Conservation (phyloP, 2,888 invertebrate genomes). For the Agrotis segetum region DNA sequence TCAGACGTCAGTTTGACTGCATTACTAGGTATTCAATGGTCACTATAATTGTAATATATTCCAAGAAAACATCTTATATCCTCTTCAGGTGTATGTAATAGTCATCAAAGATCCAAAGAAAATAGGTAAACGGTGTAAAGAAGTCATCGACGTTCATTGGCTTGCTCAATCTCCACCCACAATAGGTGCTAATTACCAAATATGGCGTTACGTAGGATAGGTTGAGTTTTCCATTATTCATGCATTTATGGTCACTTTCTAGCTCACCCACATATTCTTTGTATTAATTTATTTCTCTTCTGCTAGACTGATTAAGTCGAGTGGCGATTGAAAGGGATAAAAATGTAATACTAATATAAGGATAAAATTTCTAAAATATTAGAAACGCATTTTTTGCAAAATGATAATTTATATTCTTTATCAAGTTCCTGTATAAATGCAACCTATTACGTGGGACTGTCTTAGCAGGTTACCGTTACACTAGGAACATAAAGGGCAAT, state of each 20-base stretch:
- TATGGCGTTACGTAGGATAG: slow-evolving; percentile 28
- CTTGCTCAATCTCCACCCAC: slow-evolving; percentile 53
- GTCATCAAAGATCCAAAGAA: slow-evolving; percentile 17
- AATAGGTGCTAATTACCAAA: slow-evolving; percentile 46
- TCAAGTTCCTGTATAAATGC: too few relatives aligned
- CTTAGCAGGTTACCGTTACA: too few relatives aligned
- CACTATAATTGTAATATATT: background rate
- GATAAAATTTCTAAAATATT: too few relatives aligned
- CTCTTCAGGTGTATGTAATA: background rate
- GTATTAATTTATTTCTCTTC: background rate
- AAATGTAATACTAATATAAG: too few relatives aligned
- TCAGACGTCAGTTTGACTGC: background rate
- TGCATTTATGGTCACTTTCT: slow-evolving; percentile 21
- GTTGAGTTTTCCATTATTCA: slow-evolving; percentile 15
- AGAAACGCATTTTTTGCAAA: too few relatives aligned
- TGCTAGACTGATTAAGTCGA: too few relatives aligned
- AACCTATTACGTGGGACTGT: too few relatives aligned
- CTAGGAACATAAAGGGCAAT: too few relatives aligned
- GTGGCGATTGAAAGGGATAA: too few relatives aligned
- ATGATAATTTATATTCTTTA: too few relatives aligned
- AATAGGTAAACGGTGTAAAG: slow-evolving; percentile 22
- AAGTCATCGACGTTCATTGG: slow-evolving; percentile 29
- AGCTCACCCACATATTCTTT: slow-evolving; percentile 19
- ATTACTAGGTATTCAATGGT: background rate
- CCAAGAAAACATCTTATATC: background rate